Evolutionary conservation across 1,140 invertebrate species (phyloP), one percentile per base, ranked within the genome.

Genomic region (Leptinotarsa texana): DNA sequence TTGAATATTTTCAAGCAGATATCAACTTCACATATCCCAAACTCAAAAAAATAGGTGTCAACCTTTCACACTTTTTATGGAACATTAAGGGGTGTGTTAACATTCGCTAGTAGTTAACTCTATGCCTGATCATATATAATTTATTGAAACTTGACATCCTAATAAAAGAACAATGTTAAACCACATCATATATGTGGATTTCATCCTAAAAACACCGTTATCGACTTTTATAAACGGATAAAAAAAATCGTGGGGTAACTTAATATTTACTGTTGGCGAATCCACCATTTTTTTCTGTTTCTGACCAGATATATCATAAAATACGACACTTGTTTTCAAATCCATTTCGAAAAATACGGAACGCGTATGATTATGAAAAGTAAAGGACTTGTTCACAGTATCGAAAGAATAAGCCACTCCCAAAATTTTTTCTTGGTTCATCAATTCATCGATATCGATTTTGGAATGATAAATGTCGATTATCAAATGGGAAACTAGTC

Each of bases 201-300:
- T 18, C 4, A 15, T 57, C 18, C 18, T 47, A 73, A 49, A 33
- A 65, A n/a, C 21, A 24, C 72, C 72, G 48, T 75, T 79, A 27
- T 73, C 69, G 13, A 85, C 68, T 80, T 79, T 83, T 49, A 84
- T 73, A 76, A 85, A 84, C 8, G 84, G 83, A 78, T 85, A 85
- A 77, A 84, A 85, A 71, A 85, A 85, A 76, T 85, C 84, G 69
- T 84, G 79, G 6, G 84, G 84, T 74, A 84, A 74, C 22, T 75
- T 78, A 67, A 84, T 82, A 24, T 83, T 77, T 33, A 84, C 76
- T 67, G 77, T 79, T 2, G 83, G 83, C 62, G 82, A 77, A 66
- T 81, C 80, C 4, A 83, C 78, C 69, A 77, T 80, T 74, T 80
- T 80, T 66, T 61, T 74, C 13, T 72, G 68, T 67, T 81, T 82